Base-by-base conservation (phyloP, 2,113 vertebrate genomes). In the Genyomyrus donnyi region DNA sequence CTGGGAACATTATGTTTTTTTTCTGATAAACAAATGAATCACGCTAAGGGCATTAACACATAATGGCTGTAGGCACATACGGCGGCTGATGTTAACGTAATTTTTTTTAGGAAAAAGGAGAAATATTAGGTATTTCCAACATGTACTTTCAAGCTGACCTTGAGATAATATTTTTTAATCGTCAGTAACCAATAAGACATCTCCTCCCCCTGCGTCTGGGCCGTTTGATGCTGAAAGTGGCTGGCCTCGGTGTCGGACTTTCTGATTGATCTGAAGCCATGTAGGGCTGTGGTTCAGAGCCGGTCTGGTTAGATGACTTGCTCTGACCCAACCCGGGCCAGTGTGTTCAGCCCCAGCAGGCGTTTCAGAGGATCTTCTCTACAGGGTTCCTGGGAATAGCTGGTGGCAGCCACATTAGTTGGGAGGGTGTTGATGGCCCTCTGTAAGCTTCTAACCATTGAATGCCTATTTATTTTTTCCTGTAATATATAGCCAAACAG, bases 1-100 rank as follows among this genome's bases (percentile, higher is more conserved):
- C 48, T 86, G 45, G 45, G 50, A 87, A 87, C 83, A 48, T 85
- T 85, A 45, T 85, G 13, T 35, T 87, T 87, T 53, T 86, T 50
- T 87, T 87, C 15, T 52, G 49, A 87, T 53, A 87, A 87, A 53
- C 24, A 87, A 87, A 53, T 87, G 24, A 87, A 87, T 53, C 48
- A 48, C 31, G 6, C 45, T 50, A 27, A 27, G 24, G 49, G 13
- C 85, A 87, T 53, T 87, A 87, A 35, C 85, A 53, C n/a, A 87
- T 87, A 53, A 53, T 35, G 50, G 85, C 27, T 53, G 50, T 10
- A 52, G 85, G 50, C 15, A 19, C 21, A 35, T 48, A 85, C 2
- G 48, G n/a, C 2, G 9, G 17, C 83, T 85, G 39, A 48, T 19
- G 39, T 48, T 85, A 45, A 5, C 17, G 31, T 83, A 2, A n/a